Conservation (phyloP, 2,797 vertebrate species). For the Rhadinocentrus ornatus region DNA sequence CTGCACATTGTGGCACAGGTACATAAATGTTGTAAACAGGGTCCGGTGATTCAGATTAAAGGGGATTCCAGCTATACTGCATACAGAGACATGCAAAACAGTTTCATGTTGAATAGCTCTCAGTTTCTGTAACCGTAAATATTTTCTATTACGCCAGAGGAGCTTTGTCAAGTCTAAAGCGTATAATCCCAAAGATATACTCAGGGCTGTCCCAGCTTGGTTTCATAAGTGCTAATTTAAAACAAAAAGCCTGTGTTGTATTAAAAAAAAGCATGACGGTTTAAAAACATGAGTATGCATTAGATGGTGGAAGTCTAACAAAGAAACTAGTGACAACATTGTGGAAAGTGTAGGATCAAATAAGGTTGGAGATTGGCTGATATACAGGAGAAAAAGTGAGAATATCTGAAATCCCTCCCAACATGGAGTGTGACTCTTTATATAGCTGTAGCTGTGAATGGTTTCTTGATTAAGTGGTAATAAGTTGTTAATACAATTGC, state of each 20-base stretch:
- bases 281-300: background rate
- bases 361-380: background rate
- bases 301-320: background rate
- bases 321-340: background rate
- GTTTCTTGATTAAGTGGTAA: background rate
- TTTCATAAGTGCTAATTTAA: conserved; percentile 2
- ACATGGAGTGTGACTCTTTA: too few relatives aligned
- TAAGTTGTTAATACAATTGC: background rate
- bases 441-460: background rate
- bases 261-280: background rate
- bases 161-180: conserved; percentile 2
- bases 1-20: background rate
- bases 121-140: background rate
- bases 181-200: background rate
- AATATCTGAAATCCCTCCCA: background rate
- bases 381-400: background rate
- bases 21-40: background rate
- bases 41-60: background rate
- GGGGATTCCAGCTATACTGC: background rate
- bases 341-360: background rate
- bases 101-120: background rate
- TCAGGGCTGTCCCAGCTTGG: background rate
- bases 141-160: background rate
- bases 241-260: background rate
- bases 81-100: background rate